phyloP scores from a whole-genome alignment of 2,888 invertebrate species.

The Exocentrus adspersus region DNA sequence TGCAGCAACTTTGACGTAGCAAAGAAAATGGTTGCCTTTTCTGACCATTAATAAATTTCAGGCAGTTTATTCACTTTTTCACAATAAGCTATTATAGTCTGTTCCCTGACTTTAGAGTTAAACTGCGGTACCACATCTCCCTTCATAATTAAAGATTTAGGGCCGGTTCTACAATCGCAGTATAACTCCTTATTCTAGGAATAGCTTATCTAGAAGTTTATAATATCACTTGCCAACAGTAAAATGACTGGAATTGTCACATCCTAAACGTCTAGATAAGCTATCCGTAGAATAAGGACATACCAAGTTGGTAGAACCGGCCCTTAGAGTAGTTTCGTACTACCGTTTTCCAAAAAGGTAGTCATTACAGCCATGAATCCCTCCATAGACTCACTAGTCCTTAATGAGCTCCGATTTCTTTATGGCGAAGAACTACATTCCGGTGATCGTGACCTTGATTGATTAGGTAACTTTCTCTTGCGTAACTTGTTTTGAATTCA shows the following conservation, averaged over 20 bases:
- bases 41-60: slow-evolving; percentile 37
- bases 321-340: neutral
- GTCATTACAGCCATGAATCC: neutral
- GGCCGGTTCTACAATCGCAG: too few species aligned
- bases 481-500: neutral
- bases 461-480: neutral
- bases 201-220: too few species aligned
- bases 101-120: slow-evolving; percentile 32
- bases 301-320: too few species aligned
- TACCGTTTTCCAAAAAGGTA: neutral
- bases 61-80: slow-evolving; percentile 38
- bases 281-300: too few species aligned
- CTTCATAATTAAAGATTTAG: slow-evolving; percentile 2
- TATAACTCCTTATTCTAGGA: too few species aligned
- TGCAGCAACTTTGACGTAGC: too few species aligned
- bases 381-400: neutral
- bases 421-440: neutral
- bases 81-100: slow-evolving; percentile 32
- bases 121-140: slow-evolving; percentile 33
- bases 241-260: too few species aligned
- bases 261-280: too few species aligned
- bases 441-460: neutral
- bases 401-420: neutral
- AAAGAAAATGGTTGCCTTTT: slow-evolving; percentile 40
- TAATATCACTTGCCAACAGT: too few species aligned